phyloP scores from a whole-genome alignment of 2,888 invertebrate genomes.

The Ligdia adustata region DNA sequence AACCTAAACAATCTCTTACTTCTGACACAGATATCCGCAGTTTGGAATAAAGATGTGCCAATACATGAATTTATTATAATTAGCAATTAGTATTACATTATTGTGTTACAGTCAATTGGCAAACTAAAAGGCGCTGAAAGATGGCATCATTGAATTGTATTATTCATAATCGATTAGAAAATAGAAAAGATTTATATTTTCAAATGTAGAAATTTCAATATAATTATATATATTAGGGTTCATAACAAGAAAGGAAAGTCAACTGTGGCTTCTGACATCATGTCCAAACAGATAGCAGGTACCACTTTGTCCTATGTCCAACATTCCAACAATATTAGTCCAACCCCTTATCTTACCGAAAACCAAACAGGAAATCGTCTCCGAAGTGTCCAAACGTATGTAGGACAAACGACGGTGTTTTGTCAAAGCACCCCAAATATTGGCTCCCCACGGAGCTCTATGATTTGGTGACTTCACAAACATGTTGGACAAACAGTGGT shows the following conservation, averaged over 20 bases:
- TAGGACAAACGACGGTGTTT: conserved; percentile 45
- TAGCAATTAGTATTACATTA: conserved; percentile 8
- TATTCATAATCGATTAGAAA: conserved; percentile 8
- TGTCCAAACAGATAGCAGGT: conserved; percentile 19
- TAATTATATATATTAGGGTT: neutral
- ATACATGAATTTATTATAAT: conserved; percentile 8
- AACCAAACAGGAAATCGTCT: conserved; percentile 56
- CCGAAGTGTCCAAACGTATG: conserved; percentile 49
- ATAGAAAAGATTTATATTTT: neutral
- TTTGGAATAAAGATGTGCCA: conserved; percentile 13
- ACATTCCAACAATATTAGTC: conserved; percentile 42
- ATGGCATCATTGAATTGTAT: conserved; percentile 22
- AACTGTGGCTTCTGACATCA: conserved; percentile 19
- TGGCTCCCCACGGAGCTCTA: conserved; percentile 48
- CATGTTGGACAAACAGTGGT: conserved; percentile 40
- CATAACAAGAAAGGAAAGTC: neutral
- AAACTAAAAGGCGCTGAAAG: conserved; percentile 22
- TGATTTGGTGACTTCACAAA: conserved; percentile 46
- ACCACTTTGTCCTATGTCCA: conserved; percentile 37
- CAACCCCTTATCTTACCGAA: conserved; percentile 50
- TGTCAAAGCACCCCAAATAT: conserved; percentile 51
- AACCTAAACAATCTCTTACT: conserved; percentile 4
- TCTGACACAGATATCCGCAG: conserved; percentile 13
- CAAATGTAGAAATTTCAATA: neutral
- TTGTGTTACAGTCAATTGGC: conserved; percentile 13